phyloP scores from a whole-genome alignment of 2,797 vertebrate species.

The Catharus ustulatus region DNA sequence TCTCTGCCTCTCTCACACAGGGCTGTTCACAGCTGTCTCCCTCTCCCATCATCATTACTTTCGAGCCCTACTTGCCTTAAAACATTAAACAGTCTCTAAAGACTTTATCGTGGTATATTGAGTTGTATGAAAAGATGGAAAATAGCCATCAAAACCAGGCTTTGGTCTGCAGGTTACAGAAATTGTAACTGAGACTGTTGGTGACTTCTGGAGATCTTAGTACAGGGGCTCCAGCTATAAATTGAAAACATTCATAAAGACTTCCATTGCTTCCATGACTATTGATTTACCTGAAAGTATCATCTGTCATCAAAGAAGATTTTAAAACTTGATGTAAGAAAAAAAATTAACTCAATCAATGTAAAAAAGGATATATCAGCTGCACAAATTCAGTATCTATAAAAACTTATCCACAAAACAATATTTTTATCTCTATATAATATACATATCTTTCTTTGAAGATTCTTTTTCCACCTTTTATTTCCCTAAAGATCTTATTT shows the following conservation, averaged over 20 bases:
- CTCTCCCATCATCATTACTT: background rate
- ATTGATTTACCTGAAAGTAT: background rate
- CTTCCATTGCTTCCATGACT: background rate
- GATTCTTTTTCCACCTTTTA: background rate
- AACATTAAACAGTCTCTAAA: background rate
- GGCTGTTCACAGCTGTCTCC: background rate
- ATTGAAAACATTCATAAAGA: background rate
- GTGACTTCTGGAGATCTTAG: background rate
- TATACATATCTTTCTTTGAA: background rate
- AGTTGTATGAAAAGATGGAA: background rate
- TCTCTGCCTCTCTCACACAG: background rate
- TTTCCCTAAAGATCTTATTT: background rate
- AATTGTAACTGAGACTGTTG: background rate
- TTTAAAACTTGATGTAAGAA: background rate
- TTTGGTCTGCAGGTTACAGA: background rate
- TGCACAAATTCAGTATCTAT: background rate
- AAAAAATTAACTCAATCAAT: background rate
- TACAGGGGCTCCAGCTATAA: background rate
- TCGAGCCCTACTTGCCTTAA: background rate
- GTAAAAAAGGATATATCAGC: background rate
- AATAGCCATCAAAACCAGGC: background rate
- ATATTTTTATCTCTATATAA: background rate
- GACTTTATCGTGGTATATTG: background rate
- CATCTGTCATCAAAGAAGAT: background rate
- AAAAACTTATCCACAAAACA: background rate